Evolutionary conservation across 1,140 invertebrate species (phyloP), one percentile per base, ranked within the genome.

Genomic region (Subanguina moxae): DNA sequence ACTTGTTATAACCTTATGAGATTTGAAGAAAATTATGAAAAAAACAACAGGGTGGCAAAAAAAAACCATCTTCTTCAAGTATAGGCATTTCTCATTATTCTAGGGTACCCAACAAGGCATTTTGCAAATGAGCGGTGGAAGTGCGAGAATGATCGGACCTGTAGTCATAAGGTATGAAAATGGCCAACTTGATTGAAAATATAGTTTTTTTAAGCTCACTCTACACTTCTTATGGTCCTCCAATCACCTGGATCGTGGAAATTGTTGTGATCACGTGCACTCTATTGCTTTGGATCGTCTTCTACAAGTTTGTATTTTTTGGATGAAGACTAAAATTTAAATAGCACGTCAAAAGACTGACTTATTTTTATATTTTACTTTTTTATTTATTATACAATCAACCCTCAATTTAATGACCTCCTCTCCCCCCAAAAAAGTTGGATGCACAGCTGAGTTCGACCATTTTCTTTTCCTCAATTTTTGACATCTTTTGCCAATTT

Each of bases 101-200:
- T 67, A 74, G 42, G 72, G 72, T 21, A 76, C 67, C 28, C 76
- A 78, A 57, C 74, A 76, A 58, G 66, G 72, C 5, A 21, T 78
- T 23, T 57, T 76, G 21, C 74, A 76, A 69, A 75, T 78, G 63
- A 32, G 30, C 38, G 74, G 72, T 0, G 63, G 64, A 17, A 43
- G 38, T 23, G 74, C 76, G 17, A 23, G 76, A 57, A 65, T 78
- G 71, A 9, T 78, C 48, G 74, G 76, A 23, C 74, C 74, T 13
- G 32, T 78, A n/a, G 52, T 62, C 25, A 66, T 76, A 19, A 72
- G 71, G 71, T 72, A 21, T 32, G 0, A n/a, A 7, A n/a, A 42
- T 17, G 27, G 27, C 28, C 15, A 56, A 38, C 21, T 8, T 13
- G 8, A 9, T 9, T 17, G 17, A 15, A 68, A 13, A 13, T 17